Conservation (phyloP, 1,140 invertebrate genomes). For the Macrostomum lignano region DNA sequence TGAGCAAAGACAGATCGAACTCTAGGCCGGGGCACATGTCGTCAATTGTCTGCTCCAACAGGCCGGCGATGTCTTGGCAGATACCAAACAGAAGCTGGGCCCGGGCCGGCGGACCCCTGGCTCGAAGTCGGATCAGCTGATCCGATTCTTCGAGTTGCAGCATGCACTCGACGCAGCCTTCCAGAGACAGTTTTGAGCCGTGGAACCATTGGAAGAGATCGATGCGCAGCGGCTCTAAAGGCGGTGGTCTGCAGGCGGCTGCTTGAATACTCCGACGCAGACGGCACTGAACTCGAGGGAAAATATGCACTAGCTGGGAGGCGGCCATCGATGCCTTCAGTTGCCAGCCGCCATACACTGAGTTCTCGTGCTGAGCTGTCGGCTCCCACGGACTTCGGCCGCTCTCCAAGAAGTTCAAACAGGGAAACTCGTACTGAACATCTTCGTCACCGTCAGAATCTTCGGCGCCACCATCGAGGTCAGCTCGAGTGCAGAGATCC, state of each 20-base stretch:
- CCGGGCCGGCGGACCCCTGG: conserved; percentile 32
- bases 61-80: conserved; percentile 41
- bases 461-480: no score
- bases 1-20: conserved; percentile 29
- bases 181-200: conserved; percentile 46
- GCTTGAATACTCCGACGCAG: no score
- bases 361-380: no score
- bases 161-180: conserved; percentile 40
- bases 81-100: conserved; percentile 35
- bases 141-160: conserved; percentile 38
- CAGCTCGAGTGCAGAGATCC: conserved; percentile 44
- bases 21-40: conserved; percentile 39
- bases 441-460: conserved; percentile 42
- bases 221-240: no score
- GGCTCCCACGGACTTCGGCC: no score
- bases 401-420: conserved; percentile 46
- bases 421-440: conserved; percentile 50
- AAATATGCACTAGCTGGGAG: no score
- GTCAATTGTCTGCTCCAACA: conserved; percentile 37
- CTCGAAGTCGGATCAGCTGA: conserved; percentile 9
- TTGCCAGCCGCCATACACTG: no score
- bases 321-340: no score
- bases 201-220: conserved; percentile 51
- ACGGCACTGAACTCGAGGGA: no score
- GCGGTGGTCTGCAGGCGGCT: no score